Base-by-base conservation (phyloP, 2,113 vertebrate genomes). In the Eretmochelys imbricata region DNA sequence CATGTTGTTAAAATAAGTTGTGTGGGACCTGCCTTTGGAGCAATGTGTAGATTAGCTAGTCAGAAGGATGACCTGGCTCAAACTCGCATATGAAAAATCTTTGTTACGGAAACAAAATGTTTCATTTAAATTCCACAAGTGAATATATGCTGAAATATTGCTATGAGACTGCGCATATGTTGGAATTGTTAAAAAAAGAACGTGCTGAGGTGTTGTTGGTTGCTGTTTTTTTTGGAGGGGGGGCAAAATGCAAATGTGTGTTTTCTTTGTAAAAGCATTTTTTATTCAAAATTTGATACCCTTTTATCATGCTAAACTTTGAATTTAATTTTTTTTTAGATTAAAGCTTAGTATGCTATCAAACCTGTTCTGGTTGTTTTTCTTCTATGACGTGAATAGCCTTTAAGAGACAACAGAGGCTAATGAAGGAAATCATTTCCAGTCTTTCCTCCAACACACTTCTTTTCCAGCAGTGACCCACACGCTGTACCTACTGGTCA, bases 261-360 rank as follows among this genome's bases (percentile, higher is more conserved):
- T 90, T 96, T 89, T 7, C 92, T 24, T 89, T 80, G 51, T 93
- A 69, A 69, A 81, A 72, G 89, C 84, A 92, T 79, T 92, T 94
- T 90, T 87, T 48, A 96, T 79, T 94, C 89, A 25, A 62, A 97
- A 94, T 94, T 93, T 97, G 95, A 89, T 98, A 96, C 88, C 89
- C 96, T 98, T 98, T 97, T 92, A 86, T 96, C 97, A 92, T 96
- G 93, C 94, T 98, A 97, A 98, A 97, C 96, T 97, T 97, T 90
- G 97, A 97, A 97, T 96, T 98, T 98, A 97, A 97, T 96, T 97
- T 95, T 96, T 97, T 96, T 94, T 94, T 97, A 97, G 97, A 98
- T 98, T 98, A 98, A 98, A 98, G 96, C 93, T 94, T 94, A 97
- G 81, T 96, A 96, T 97, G 94, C 83, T 97, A 94, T 95, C 89